Conservation (phyloP, 2,113 vertebrate species). For the Neofelis nebulosa region DNA sequence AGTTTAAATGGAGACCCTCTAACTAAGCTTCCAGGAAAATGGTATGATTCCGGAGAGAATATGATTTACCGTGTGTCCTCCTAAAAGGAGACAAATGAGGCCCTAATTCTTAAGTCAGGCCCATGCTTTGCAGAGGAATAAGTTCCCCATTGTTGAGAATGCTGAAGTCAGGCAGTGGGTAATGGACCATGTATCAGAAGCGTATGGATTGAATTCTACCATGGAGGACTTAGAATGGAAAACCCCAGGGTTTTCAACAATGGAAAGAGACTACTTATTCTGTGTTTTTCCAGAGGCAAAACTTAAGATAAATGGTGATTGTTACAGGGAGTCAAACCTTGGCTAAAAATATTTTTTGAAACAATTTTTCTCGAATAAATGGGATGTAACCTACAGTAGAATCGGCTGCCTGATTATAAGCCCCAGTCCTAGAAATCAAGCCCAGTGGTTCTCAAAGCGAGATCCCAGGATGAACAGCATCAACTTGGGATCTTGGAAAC, state of each 20-base stretch:
- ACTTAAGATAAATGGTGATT: slow-evolving; percentile 57
- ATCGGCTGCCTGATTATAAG: not conserved
- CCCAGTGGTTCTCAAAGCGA: not conserved
- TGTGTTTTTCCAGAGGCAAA: slow-evolving; percentile 60
- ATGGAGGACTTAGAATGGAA: not conserved
- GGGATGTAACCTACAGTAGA: not conserved
- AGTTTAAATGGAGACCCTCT: not conserved
- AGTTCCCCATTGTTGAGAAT: not conserved
- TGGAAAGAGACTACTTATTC: slow-evolving; percentile 48
- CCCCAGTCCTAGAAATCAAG: slow-evolving; percentile 13
- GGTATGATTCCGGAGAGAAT: not conserved
- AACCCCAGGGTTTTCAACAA: slow-evolving; percentile 44
- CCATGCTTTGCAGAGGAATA: not conserved
- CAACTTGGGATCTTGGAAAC: not conserved
- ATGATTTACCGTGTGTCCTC: not conserved
- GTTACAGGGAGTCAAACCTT: slow-evolving; percentile 17
- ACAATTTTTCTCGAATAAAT: slow-evolving; percentile 24
- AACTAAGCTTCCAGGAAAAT: slow-evolving; percentile 7
- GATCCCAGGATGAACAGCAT: not conserved
- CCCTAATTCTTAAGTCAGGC: slow-evolving; percentile 9
- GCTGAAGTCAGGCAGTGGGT: not conserved
- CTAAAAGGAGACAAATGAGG: not conserved
- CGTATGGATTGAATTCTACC: not conserved
- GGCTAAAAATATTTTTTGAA: slow-evolving; percentile 47
- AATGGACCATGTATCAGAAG: slow-evolving; percentile 1